Base-by-base conservation (phyloP, 2,797 vertebrate species). In the Oreonectes daqikongensis region DNA sequence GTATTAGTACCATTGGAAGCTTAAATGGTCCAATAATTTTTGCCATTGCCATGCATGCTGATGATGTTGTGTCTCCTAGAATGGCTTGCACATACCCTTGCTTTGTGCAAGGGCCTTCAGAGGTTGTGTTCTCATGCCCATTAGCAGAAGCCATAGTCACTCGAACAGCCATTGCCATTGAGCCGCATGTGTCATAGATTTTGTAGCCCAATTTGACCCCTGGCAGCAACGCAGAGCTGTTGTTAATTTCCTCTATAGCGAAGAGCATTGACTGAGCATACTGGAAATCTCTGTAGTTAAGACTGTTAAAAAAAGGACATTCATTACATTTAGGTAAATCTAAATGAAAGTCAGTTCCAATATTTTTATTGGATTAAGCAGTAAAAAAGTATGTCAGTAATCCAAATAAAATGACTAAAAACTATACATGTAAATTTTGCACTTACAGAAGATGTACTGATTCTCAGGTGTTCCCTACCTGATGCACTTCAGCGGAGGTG, bases 221-320 rank as follows among this genome's bases (percentile, higher is more conserved):
- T 3, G 90, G 91, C 74, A 93, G 81, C n/a, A 93, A 72, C 20
- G 86, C 77, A 48, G 88, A 86, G 52, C 85, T 90, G 81, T 91
- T 91, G 78, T 92, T 91, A 15, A 93, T 92, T 78, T 93, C 91
- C 52, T 89, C 89, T 18, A 92, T 85, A 30, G 91, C 90, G 82
- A 90, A 93, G 2, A 90, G 69, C 91, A 92, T 87, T 2, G 91
- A 81, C 68, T 90, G 90, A 12, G 87, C 82, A 84, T 59, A 90
- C 75, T 92, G 92, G 80, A 92, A 88, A 1, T 69, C 90, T 83
- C 90, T 90, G 82, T 88, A 89, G 84, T 90, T 89, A 46, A 92
- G 79, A 82, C 91, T 92, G 38, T 1, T 86, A 60, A 9, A 69
- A n/a, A 66, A 28, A 22, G 3, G n/a, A n/a, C 9, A 69, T 11